Conservation (phyloP, 2,113 vertebrate species). For the Dipodomys ordii region DNA sequence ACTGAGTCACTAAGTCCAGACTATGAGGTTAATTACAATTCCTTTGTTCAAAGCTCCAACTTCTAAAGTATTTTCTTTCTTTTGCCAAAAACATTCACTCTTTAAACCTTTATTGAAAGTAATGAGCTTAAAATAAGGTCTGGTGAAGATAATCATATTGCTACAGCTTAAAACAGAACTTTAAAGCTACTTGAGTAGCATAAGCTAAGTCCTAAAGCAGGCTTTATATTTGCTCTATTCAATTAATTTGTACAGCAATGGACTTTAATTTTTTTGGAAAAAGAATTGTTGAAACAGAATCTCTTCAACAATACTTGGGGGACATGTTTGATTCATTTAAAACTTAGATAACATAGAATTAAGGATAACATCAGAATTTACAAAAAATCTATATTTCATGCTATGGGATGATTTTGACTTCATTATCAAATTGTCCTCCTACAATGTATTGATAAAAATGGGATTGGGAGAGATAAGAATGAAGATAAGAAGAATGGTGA, state of each 20-base stretch:
- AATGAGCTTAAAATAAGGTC: conserved; percentile 72
- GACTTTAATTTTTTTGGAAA: conserved; percentile 53
- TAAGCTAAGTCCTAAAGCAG: conserved; percentile 49
- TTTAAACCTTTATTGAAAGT: conserved; percentile 64
- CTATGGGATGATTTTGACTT: not conserved
- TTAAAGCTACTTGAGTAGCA: conserved; percentile 56
- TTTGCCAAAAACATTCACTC: conserved; percentile 50
- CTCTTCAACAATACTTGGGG: not conserved
- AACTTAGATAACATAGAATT: not conserved
- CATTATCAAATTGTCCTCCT: not conserved
- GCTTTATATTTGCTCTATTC: conserved; percentile 58
- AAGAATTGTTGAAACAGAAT: conserved; percentile 36
- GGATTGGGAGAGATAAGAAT: no score
- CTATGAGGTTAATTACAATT: not conserved
- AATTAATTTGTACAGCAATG: conserved; percentile 65
- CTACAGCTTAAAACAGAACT: conserved; percentile 51
- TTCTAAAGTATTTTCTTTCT: conserved; percentile 54
- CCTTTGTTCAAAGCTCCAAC: conserved; percentile 24
- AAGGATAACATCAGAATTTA: conserved; percentile 25
- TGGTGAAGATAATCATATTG: conserved; percentile 56
- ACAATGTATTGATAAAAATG: not conserved
- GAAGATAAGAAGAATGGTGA: no score
- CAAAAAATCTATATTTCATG: not conserved
- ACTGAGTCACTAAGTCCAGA: not conserved
- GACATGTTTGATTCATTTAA: conserved; percentile 37